Evolutionary conservation across 2,888 invertebrate genomes (phyloP), one percentile per base, ranked within the genome.

Genomic region (Folsomia manolachei): DNA sequence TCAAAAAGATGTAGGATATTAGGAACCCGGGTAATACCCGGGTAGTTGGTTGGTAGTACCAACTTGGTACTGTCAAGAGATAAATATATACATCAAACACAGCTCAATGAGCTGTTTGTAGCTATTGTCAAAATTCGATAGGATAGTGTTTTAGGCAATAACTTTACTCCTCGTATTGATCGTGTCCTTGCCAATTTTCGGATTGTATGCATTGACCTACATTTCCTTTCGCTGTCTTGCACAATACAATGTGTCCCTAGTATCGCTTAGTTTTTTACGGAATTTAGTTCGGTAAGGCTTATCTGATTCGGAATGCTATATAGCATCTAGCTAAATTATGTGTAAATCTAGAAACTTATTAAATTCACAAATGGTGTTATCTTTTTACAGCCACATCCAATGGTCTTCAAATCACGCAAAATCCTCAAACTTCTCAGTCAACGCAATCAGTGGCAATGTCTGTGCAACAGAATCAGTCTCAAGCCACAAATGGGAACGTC

Each of bases 381-480:
- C 84, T 51, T 83, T 85, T 82, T 72, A 53, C 83, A 77, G 68
- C 82, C 84, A 74, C 88, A 14, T 39, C 64, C 69, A 70, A 71
- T 66, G 76, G 75, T 11, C 71, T 75, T 14, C 74, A 72, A n/a
- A 65, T 77, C 1, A 74, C 75, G 65, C 74, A 75, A 60, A 39
- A 39, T 39, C 71, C 72, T 27, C 73, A 73, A 65, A 71, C 70
- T 52, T 52, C 65, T 63, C 73, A 73, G 53, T 68, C 69, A 23
- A 64, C 71, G 56, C 80, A 80, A 71, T 62, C 67, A 24, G 39
- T 39, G 39, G n/a, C n/a, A n/a, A 39, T 39, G 39, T 39, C 39
- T 4, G 77, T 76, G 67, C 24, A 66, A 27, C 71, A 75, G 60
- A 56, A 63, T 21, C 78, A 74, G 24, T 53, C 71, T 63, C 74